Evolutionary conservation across 37 sponge, comb jelly and placozoan genomes (phyloP), one percentile per base, ranked within the genome.

Genomic region (Theonella swinhoei): DNA sequence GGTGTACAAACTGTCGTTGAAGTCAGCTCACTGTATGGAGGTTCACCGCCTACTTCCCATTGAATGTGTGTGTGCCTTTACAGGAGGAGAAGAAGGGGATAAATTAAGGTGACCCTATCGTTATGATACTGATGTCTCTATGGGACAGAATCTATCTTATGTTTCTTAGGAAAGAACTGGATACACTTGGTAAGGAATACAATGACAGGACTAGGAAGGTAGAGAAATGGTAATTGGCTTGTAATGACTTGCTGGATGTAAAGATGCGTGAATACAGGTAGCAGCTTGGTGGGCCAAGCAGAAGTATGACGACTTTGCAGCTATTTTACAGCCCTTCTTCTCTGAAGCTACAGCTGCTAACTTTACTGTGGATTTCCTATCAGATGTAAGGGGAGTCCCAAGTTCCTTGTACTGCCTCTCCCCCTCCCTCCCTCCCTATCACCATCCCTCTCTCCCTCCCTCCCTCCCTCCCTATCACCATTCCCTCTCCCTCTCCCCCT

Each of bases 41-140:
- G 75, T 95, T 17, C 95, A 91, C 43, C 60, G 84, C 0, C 11
- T 90, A 23, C 31, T 94, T n/a, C 82, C 81, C 54, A 88, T 94
- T 67, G 94, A 94, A 77, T 94, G 94, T 42, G 30, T 81, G 7
- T 94, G 94, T 85, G 88, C 82, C 1, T 94, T 94, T 73, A 17
- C 68, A 24, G 42, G 47, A 17, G 94, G 94, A 24, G 61, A 80
- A 17, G 77, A 64, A 17, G 91, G 91, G 26, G 85, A 81, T 1
- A 80, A 94, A 32, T 37, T 83, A 42, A 86, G 91, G 87, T 84
- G n/a, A 70, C 32, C 32, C 68, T 59, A 14, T 3, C 60, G 23
- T 37, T 37, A 31, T 39, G 61, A 54, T 83, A 24, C n/a, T 37
- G 62, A n/a, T 20, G 38, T 11, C 33, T 11, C 35, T 28, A 33